These are phyloP conservation scores for Sphenodon punctatus DNA, from an alignment of 2,797 vertebrate species.

Conservation along the genomic window DNA sequence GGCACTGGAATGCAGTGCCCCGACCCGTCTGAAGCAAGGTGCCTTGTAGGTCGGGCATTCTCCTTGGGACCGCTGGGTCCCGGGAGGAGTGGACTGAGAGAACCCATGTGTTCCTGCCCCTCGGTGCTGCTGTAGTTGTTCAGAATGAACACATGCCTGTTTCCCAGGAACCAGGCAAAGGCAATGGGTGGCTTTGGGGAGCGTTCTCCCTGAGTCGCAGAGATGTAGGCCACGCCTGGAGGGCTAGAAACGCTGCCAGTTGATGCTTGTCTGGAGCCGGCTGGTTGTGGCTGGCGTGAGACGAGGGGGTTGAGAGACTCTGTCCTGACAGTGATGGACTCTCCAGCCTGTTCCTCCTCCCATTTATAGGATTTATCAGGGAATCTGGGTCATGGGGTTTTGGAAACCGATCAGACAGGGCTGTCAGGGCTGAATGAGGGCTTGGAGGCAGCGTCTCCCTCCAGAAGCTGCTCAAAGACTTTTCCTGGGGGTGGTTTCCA, in stretches of 20 bases:
- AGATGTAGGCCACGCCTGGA: constrained; percentile 27
- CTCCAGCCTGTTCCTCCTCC: background rate
- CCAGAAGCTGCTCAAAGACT: background rate
- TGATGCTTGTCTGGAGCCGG: constrained; percentile 13
- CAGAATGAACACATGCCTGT: no score
- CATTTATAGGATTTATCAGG: background rate
- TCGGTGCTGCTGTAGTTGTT: no score
- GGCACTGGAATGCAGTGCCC: no score
- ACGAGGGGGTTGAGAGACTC: background rate
- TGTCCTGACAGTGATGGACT: background rate
- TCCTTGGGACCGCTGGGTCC: no score
- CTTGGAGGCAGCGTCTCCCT: background rate
- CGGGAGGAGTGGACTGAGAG: no score
- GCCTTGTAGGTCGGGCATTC: no score
- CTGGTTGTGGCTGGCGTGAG: background rate
- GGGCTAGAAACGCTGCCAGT: constrained; percentile 19
- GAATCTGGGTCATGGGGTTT: background rate
- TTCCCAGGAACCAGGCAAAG: background rate
- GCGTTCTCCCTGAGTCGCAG: constrained; percentile 37
- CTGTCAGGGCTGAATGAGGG: background rate
- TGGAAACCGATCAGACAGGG: rapidly evolving
- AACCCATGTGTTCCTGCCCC: no score
- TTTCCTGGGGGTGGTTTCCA: no score
- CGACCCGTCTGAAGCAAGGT: no score
- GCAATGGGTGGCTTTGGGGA: constrained; percentile 13